phyloP scores from a whole-genome alignment of 2,113 vertebrate genomes.

The Felis catus region DNA sequence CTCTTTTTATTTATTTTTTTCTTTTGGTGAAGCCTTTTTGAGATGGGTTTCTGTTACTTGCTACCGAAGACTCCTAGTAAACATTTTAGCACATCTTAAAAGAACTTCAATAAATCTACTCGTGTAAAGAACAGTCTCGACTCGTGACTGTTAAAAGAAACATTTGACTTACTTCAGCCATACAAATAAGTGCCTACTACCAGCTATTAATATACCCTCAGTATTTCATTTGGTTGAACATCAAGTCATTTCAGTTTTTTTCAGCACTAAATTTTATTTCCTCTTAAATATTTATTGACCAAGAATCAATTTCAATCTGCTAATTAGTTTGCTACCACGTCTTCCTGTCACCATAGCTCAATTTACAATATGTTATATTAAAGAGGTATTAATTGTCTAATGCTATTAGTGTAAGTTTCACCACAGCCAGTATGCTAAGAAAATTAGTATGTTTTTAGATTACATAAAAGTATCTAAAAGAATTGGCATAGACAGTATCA shows the following conservation, averaged over 20 bases:
- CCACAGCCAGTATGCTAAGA: conserved; percentile 51
- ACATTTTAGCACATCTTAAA: background rate
- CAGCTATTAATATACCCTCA: background rate
- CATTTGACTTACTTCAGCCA: conserved; percentile 32
- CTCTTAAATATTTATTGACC: conserved; percentile 75
- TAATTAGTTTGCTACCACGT: conserved; percentile 73
- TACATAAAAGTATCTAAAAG: conserved; percentile 4
- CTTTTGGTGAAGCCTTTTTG: background rate
- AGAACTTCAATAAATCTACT: background rate
- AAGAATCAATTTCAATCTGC: conserved; percentile 74
- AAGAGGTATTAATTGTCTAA: conserved; percentile 80
- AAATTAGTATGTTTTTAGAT: conserved; percentile 64
- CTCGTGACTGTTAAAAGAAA: conserved; percentile 50
- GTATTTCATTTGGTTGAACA: conserved; percentile 27
- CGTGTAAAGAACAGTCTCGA: background rate
- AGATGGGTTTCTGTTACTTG: background rate
- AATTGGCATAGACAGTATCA: conserved; percentile 25
- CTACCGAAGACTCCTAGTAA: background rate
- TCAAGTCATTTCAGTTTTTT: conserved; percentile 61
- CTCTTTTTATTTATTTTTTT: background rate
- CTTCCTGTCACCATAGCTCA: conserved; percentile 72
- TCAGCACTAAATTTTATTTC: conserved; percentile 19
- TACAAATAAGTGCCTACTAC: background rate
- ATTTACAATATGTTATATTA: conserved; percentile 76
- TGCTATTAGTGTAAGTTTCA: conserved; percentile 70